Conservation (phyloP, 2,888 invertebrate species). For the Rotaria sp. region DNA sequence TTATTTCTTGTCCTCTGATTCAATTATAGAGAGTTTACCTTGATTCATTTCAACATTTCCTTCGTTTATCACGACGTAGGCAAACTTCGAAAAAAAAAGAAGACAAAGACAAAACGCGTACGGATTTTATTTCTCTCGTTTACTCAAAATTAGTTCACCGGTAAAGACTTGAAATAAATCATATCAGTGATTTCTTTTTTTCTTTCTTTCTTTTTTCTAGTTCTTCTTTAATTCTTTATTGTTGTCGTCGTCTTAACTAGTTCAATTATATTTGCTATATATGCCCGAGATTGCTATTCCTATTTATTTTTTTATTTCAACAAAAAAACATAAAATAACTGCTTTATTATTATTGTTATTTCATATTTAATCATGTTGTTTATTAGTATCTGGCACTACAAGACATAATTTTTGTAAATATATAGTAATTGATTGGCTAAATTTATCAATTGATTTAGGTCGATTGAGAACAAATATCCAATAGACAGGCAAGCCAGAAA, state of each 20-base stretch:
- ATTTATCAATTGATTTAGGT: neutral
- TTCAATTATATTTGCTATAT: neutral
- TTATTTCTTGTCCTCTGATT: neutral
- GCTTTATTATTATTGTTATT: neutral
- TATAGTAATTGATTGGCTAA: too few relatives aligned
- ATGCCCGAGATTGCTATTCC: neutral
- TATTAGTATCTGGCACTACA: neutral
- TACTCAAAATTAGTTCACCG: neutral
- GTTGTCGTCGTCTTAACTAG: neutral
- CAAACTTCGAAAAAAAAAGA: neutral
- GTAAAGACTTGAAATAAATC: neutral
- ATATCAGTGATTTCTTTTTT: neutral
- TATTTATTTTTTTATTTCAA: neutral
- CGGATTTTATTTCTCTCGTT: neutral
- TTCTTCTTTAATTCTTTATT: too few relatives aligned
- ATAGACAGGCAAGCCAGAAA: neutral
- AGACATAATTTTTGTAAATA: neutral
- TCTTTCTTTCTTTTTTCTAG: neutral
- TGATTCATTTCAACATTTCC: neutral
- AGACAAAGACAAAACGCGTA: neutral
- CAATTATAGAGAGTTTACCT: slow-evolving; percentile 4
- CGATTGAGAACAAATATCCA: neutral
- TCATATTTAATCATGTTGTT: neutral
- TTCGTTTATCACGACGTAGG: neutral
- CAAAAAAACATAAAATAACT: too few relatives aligned